These are phyloP conservation scores for Notothenia coriiceps DNA, from an alignment of 2,113 vertebrate species.

Conservation along the genomic window DNA sequence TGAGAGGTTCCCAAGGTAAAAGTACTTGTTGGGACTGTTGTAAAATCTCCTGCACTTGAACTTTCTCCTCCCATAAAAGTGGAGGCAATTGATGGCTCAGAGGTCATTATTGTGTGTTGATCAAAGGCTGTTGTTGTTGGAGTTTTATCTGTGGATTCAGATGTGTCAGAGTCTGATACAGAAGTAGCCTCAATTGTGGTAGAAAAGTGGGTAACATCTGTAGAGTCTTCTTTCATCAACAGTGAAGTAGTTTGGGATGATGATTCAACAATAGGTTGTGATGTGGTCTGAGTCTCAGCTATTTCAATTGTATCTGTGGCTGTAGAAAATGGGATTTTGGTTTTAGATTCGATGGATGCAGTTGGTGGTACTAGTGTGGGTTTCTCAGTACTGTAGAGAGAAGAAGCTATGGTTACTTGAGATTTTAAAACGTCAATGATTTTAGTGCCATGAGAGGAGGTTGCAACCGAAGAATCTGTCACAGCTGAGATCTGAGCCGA, in stretches of 20 bases:
- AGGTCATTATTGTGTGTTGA: background rate
- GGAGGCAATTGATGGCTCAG: constrained; percentile 13
- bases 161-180: background rate
- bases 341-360: background rate
- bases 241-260: constrained; percentile 4
- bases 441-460: constrained; percentile 9
- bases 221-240: background rate
- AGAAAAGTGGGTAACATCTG: background rate
- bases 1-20: constrained; percentile 18
- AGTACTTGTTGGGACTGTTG: constrained; percentile 14
- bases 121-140: background rate
- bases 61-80: constrained; percentile 15
- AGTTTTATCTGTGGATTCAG: constrained; percentile 13
- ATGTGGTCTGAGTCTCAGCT: constrained; percentile 16
- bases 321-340: background rate
- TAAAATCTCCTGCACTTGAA: constrained; percentile 14
- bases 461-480: background rate
- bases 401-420: constrained; percentile 23
- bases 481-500: too few relatives aligned
- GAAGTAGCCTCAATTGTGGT: background rate
- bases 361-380: background rate
- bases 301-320: constrained; percentile 5
- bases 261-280: background rate
- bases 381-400: constrained; percentile 25
- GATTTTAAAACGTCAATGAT: constrained; percentile 1